These are phyloP conservation scores for Rhegmatorhina hoffmannsi DNA, from an alignment of 2,113 vertebrate genomes.

Conservation along the genomic window DNA sequence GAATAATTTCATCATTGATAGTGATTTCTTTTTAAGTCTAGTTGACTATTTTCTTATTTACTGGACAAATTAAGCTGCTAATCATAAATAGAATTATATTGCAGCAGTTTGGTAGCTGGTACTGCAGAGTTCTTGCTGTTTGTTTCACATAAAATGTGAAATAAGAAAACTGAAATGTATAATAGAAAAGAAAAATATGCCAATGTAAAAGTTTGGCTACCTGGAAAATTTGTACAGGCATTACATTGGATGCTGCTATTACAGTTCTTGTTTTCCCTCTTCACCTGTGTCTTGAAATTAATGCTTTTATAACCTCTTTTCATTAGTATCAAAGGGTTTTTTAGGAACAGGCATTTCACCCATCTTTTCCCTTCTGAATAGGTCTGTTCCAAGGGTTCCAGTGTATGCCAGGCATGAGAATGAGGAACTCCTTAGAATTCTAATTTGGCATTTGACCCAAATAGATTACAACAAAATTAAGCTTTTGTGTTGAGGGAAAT, in stretches of 20 bases:
- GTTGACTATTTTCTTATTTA: neutral
- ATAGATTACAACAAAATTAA: neutral
- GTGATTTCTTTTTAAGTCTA: neutral
- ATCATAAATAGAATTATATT: neutral
- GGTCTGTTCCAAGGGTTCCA: neutral
- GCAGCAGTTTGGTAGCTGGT: neutral
- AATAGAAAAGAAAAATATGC: neutral
- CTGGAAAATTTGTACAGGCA: neutral
- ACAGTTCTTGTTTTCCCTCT: neutral
- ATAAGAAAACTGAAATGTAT: neutral
- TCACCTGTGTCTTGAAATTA: neutral
- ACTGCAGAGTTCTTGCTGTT: neutral
- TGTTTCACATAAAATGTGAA: neutral
- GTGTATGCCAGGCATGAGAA: neutral
- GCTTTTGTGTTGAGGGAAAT: neutral
- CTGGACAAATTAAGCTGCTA: neutral
- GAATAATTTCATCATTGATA: neutral
- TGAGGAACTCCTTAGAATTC: neutral
- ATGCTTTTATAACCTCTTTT: neutral
- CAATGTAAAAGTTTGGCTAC: neutral
- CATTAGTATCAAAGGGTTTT: neutral
- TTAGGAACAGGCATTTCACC: neutral
- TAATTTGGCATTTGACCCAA: neutral
- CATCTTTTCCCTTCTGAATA: neutral
- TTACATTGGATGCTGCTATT: neutral